phyloP scores from a whole-genome alignment of 2,797 vertebrate genomes.

The Dromococcyx pavoninus region DNA sequence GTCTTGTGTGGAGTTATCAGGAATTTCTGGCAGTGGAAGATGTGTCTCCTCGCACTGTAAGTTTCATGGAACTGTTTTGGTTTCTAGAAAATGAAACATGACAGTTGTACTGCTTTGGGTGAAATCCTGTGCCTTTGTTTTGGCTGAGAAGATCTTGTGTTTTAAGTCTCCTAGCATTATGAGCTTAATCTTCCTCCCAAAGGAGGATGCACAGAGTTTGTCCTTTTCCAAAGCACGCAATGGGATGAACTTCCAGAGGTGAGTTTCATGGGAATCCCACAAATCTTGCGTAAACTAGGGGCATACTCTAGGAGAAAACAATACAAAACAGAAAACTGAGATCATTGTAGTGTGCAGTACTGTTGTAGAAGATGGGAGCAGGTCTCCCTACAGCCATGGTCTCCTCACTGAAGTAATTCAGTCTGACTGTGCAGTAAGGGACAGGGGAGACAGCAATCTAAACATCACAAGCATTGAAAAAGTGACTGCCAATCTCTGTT shows the following conservation, averaged over 20 bases:
- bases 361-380: neutral
- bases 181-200: neutral
- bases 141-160: neutral
- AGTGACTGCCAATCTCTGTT: neutral
- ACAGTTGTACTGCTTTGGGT: neutral
- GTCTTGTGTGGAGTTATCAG: neutral
- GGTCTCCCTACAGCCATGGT: neutral
- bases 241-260: neutral
- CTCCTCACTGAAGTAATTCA: no score
- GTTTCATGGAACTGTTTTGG: neutral
- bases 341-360: rapidly evolving
- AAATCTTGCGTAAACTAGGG: neutral
- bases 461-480: neutral
- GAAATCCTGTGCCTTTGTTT: neutral
- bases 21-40: neutral
- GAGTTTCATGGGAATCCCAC: neutral
- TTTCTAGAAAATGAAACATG: neutral
- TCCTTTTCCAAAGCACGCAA: neutral
- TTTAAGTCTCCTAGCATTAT: rapidly evolving
- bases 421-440: neutral
- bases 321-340: neutral
- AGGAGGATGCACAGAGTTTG: neutral
- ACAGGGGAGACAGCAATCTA: neutral
- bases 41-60: neutral
- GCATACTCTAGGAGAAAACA: neutral